These are phyloP conservation scores for Clarias laeviceps DNA, from an alignment of 2,797 vertebrate genomes.

Conservation along the genomic window DNA sequence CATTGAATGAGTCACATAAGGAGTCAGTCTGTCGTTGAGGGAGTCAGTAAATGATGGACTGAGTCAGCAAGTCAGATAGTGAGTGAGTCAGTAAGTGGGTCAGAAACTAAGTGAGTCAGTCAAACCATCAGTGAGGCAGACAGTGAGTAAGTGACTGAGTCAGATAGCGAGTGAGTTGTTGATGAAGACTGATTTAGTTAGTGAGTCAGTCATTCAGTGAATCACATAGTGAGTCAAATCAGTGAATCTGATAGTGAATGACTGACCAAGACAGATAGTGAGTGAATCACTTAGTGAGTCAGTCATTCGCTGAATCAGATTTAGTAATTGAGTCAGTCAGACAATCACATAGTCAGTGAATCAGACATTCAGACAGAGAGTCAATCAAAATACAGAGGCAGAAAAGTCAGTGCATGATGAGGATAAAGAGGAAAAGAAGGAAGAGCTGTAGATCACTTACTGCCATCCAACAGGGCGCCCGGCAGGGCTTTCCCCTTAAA, in stretches of 20 bases:
- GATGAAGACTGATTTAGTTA: neutral
- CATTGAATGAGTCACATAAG: neutral
- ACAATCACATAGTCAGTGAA: neutral
- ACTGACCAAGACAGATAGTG: neutral
- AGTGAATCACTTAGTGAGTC: neutral
- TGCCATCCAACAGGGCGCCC: constrained; percentile 91
- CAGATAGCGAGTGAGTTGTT: neutral
- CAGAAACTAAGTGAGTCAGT: neutral
- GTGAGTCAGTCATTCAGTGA: neutral
- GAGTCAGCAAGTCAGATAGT: neutral
- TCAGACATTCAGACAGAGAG: neutral
- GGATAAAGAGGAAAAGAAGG: constrained; percentile 10
- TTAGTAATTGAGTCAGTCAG: neutral
- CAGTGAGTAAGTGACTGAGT: neutral
- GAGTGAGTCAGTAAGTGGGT: neutral
- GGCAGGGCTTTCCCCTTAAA: constrained; percentile 98
- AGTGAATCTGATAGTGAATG: neutral
- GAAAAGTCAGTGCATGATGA: neutral
- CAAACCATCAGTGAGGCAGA: neutral
- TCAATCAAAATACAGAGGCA: neutral
- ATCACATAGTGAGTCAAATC: too few relatives aligned
- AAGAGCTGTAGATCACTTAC: constrained; percentile 82
- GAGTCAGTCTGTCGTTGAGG: neutral
- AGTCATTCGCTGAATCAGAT: neutral
- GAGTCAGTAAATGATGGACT: neutral